Base-by-base conservation (phyloP, 2,113 vertebrate genomes). In the Eulemur rufifrons region DNA sequence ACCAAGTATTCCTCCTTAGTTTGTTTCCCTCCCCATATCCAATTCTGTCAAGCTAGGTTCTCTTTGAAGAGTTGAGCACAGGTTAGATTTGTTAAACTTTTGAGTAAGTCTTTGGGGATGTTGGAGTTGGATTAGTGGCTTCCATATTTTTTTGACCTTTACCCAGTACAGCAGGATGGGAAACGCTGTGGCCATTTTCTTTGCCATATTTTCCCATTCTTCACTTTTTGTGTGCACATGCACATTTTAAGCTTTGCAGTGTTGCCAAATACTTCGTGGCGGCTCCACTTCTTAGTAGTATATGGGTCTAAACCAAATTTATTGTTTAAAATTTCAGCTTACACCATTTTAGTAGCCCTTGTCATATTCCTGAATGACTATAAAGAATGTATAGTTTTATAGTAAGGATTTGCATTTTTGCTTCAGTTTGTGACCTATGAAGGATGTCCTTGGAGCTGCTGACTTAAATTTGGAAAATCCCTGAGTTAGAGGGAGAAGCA, bases 391-490 rank as follows among this genome's bases (percentile, higher is more conserved):
- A 7, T 50, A 27, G 18, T 86, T 86, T 91, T 96, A 85, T 84
- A 84, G 59, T 74, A 89, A 80, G 27, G 50, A 56, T 92, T 91
- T 97, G 29, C 34, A 27, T 82, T 54, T 86, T 89, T 80, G 76
- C 23, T 88, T 96, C 27, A 37, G 21, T 89, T 85, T 88, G n/a
- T 95, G 87, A 96, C 45, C n/a, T 78, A 0, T 29, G 50, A 95
- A 34, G 37, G 76, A 77, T 90, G 21, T 92, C 34, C 23, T 89
- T 90, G 32, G 56, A 50, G 25, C 32, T 96, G 50, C 66, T 71
- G 11, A 56, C 73, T 86, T 94, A 93, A 93, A 80, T 96, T 64
- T 93, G 93, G 77, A 59, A 37, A 91, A 74, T 83, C 27, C 20
- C 27, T 39, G 34, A 66, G 45, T 81, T 96, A 25, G 6, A 92